Evolutionary conservation across 2,888 invertebrate species (phyloP).

Genomic region (Leptopilina drosophilae): DNA sequence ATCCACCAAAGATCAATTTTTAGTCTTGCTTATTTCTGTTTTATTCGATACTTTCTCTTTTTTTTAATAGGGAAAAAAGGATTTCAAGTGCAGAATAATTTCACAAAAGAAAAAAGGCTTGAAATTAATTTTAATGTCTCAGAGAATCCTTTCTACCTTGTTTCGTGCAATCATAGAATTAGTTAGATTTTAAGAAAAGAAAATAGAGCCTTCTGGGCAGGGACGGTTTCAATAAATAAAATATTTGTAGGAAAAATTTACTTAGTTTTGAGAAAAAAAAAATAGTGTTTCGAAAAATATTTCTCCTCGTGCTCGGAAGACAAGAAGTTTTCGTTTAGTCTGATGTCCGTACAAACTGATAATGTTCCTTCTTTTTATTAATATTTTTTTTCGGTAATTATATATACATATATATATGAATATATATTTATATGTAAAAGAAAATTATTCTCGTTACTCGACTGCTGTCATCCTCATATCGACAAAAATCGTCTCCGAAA

Average conservation of each 20-base stretch:
- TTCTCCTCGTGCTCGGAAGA: conserved; percentile 13
- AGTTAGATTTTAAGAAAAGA: conserved; percentile 52
- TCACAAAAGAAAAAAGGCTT: neutral
- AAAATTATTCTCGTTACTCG: conserved; percentile 16
- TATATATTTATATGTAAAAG: too few relatives aligned
- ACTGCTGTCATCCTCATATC: conserved; percentile 27
- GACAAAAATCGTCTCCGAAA: conserved; percentile 13
- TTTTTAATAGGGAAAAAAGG: neutral
- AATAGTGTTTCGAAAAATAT: conserved; percentile 6
- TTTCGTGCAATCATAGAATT: conserved; percentile 71
- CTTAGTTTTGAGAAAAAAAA: conserved; percentile 11
- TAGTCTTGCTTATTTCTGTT: conserved; percentile 38
- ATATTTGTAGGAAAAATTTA: neutral
- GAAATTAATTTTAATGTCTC: conserved; percentile 17
- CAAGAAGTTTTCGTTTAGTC: conserved; percentile 30
- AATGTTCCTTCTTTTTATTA: neutral
- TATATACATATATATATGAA: neutral
- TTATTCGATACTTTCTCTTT: conserved; percentile 1
- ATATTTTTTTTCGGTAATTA: conserved; percentile 20
- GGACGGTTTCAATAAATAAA: conserved; percentile 19
- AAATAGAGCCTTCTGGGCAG: conserved; percentile 38
- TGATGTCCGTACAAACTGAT: conserved; percentile 23
- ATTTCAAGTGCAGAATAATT: conserved; percentile 15
- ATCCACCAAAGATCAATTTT: conserved; percentile 41
- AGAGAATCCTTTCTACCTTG: conserved; percentile 56